Percentiles rank a stretch among this genome's conserved stretches.
Evolutionary conservation across 2,888 invertebrate species (phyloP).

Genomic region (Xiphydria camelus): DNA sequence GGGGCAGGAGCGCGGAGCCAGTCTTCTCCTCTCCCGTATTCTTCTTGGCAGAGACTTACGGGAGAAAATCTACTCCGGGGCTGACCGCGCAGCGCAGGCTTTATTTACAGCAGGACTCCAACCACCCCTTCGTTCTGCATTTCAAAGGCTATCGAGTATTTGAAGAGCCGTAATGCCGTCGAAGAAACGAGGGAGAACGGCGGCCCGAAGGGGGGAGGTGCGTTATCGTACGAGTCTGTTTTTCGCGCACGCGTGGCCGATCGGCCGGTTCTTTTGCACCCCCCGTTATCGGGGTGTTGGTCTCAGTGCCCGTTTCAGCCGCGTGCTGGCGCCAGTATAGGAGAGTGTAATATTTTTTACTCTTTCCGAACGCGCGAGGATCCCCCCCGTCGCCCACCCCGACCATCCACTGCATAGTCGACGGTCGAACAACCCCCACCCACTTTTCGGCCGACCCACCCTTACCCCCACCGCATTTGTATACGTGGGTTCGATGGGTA

Average conservation of each 20-base stretch:
- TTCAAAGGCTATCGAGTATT: conserved; percentile 1
- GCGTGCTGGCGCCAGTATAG: conserved; percentile 44
- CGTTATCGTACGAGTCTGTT: conserved; percentile 33
- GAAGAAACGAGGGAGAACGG: conserved; percentile 32
- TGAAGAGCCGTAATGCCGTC: conserved; percentile 41
- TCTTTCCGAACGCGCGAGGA: conserved; percentile 41
- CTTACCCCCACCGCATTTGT: conserved; percentile 46
- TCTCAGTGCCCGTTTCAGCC: conserved; percentile 51
- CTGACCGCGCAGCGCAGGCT: too few relatives aligned
- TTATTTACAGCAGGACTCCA: too few relatives aligned
- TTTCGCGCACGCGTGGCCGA: conserved; percentile 43
- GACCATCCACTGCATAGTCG: too few relatives aligned
- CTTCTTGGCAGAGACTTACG: too few relatives aligned
- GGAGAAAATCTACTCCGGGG: too few relatives aligned
- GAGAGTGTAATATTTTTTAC: conserved; percentile 56
- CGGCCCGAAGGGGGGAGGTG: too few relatives aligned
- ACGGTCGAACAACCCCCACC: too few relatives aligned
- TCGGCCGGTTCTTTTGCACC: conserved; percentile 46
- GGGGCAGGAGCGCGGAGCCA: too few relatives aligned
- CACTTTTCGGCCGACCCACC: conserved; percentile 28
- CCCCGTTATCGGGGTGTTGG: conserved; percentile 52
- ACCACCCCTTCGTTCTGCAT: conserved; percentile 2
- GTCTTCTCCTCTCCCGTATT: too few relatives aligned
- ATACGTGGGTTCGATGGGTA: conserved; percentile 58
- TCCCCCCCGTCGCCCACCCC: conserved; percentile 29